phyloP scores from a whole-genome alignment of 1,140 invertebrate genomes.

The Triops longicaudatus region DNA sequence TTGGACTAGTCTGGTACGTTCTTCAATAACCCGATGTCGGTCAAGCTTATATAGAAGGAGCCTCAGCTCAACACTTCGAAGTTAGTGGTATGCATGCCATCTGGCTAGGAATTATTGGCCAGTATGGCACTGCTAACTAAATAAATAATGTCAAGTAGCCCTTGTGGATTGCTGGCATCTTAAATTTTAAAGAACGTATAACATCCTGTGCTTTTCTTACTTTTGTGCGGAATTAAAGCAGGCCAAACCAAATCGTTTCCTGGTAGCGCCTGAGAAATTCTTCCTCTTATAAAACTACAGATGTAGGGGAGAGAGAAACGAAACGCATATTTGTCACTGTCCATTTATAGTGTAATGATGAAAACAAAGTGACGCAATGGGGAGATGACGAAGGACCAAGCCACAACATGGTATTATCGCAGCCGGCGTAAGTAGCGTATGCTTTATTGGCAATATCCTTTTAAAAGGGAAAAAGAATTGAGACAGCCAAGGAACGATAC shows the following conservation, averaged over 20 bases:
- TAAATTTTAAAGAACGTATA: not conserved
- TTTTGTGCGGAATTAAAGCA: not conserved
- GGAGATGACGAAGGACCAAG: not conserved
- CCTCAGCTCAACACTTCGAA: not conserved
- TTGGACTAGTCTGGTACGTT: not conserved
- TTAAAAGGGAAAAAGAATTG: not conserved
- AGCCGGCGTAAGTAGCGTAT: not conserved
- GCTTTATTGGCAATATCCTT: not conserved
- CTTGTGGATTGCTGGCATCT: not conserved
- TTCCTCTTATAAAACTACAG: not conserved
- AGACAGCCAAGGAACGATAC: not conserved
- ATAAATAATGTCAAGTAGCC: constrained; percentile 8
- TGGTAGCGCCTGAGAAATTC: not conserved
- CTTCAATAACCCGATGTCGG: not conserved
- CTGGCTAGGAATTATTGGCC: not conserved
- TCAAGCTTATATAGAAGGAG: not conserved
- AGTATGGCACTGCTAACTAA: not conserved
- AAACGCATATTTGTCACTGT: not conserved
- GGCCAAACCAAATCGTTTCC: not conserved
- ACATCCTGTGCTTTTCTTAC: not conserved
- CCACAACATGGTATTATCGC: not conserved
- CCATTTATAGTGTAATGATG: not conserved
- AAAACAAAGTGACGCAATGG: constrained; percentile 15
- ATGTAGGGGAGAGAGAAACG: not conserved
- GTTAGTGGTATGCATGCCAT: not conserved